Evolutionary conservation across 2,797 vertebrate genomes (phyloP).

Genomic region (Hydrocynus forskahlii): DNA sequence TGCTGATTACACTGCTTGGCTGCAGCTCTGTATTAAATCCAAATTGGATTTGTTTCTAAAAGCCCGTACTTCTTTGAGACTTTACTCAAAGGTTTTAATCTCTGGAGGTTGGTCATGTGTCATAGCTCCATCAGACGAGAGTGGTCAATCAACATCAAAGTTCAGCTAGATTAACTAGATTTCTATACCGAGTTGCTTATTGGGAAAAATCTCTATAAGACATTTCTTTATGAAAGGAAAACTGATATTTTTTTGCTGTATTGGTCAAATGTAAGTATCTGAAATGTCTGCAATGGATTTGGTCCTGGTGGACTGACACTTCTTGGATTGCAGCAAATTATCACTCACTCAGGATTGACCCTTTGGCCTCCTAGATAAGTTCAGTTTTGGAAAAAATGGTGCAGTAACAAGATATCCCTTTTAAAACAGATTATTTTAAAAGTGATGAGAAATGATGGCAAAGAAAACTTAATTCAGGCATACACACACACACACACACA

Average conservation of each 20-base stretch:
- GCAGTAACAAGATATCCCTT: too few relatives aligned
- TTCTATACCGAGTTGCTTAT: not conserved
- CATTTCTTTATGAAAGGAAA: not conserved
- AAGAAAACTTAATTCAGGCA: too few relatives aligned
- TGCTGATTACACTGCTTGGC: not conserved
- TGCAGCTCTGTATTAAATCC: constrained; percentile 24
- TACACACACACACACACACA: too few relatives aligned
- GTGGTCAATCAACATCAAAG: constrained; percentile 8
- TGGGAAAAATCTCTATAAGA: not conserved
- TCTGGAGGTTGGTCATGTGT: constrained; percentile 20
- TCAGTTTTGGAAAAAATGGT: too few relatives aligned
- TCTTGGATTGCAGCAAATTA: not conserved
- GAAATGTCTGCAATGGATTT: not conserved
- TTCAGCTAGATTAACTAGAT: constrained; percentile 17
- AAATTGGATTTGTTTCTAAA: constrained; percentile 13
- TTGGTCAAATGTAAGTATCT: not conserved
- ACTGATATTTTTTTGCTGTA: not conserved
- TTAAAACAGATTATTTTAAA: too few relatives aligned
- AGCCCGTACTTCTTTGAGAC: constrained; percentile 6
- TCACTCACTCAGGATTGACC: not conserved
- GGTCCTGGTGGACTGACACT: not conserved
- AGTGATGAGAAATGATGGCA: too few relatives aligned
- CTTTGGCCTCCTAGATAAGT: not conserved
- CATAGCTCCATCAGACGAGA: constrained; percentile 3
- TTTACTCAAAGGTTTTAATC: constrained; percentile 8